phyloP scores from a whole-genome alignment of 2,113 vertebrate genomes.

The Aspidoscelis tigris region DNA sequence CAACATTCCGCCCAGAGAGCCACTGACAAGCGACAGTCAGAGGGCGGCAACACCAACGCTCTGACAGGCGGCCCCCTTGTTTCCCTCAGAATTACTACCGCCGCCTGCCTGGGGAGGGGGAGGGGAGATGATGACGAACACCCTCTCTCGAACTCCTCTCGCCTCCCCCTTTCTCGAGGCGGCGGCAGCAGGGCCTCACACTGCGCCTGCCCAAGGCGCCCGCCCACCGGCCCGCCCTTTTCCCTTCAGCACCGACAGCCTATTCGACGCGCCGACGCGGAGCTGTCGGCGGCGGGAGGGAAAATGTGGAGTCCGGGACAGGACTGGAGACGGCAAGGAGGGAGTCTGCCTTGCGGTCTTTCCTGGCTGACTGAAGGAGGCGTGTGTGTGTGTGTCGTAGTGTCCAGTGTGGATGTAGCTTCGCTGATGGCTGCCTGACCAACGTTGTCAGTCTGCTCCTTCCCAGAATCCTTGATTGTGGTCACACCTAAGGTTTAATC shows the following conservation, averaged over 20 bases:
- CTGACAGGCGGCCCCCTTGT: not conserved
- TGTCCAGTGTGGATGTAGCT: not conserved
- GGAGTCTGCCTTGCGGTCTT: not conserved
- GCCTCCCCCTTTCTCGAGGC: not conserved
- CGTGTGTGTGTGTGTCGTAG: not conserved
- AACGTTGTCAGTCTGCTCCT: not conserved
- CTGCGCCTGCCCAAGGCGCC: constrained; percentile 63
- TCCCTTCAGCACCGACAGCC: constrained; percentile 56
- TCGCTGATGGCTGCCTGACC: not conserved
- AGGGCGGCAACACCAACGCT: not conserved
- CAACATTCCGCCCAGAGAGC: no score
- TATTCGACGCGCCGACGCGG: constrained; percentile 53
- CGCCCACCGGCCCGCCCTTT: constrained; percentile 43
- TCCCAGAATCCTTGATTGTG: not conserved
- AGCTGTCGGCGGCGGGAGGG: constrained; percentile 36
- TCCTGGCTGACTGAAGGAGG: not conserved
- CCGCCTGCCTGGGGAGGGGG: not conserved
- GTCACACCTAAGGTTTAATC: no score
- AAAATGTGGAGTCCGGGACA: constrained; percentile 29
- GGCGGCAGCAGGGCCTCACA: constrained; percentile 44
- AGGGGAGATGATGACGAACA: not conserved
- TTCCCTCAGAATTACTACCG: no score
- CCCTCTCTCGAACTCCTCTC: constrained; percentile 17
- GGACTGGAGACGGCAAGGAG: not conserved
- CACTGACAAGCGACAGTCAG: no score